Base-by-base conservation (phyloP, 2,888 invertebrate genomes). In the Auanema sp. region DNA sequence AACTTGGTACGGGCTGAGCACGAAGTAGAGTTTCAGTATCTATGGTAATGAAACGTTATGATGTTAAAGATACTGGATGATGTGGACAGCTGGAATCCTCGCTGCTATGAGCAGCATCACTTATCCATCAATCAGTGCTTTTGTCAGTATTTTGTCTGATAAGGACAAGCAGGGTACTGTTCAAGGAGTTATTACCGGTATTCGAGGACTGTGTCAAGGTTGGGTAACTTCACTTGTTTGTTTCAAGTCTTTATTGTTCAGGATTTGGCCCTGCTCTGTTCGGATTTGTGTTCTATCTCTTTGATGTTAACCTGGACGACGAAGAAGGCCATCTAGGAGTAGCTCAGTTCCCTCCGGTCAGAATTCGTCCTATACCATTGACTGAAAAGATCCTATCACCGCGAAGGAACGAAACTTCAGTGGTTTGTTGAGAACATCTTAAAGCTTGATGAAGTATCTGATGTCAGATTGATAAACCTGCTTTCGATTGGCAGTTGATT, bases 181-280 rank as follows among this genome's bases (percentile, higher is more conserved):
- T 65, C 94, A 95, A 87, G 97, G 98, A 69, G 93, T 99, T 90
- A 93, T 99, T 57, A 98, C 98, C 0, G 98, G 98, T 14, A 96
- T 98, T 88, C 88, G 97, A 70, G 97, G 98, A 0, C 89, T 98
- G 56, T 98, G 98, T 84, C 95, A 96, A 84, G 97, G 97, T 16
- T 40, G n/a, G 54, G 18, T 18, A 10, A 12, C 12, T 60, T 54
- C 21, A 25, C 54, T 41, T 47, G 23, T 21, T 33, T 47, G 12
- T 21, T 50, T 16, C 33, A n/a, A 44, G 18, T 12, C 16, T n/a
- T 14, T 40, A 44, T 10, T 47, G 41, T 66, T 33, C 41, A 76
- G 81, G 81, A 0, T 88, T 98, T 57, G 98, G 98, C 0, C 98
- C 98, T 0, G 98, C 98, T 50, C 91, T 98, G 89, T 98, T 93